Evolutionary conservation across 2,888 invertebrate species (phyloP).

Genomic region (Plebejus anna): DNA sequence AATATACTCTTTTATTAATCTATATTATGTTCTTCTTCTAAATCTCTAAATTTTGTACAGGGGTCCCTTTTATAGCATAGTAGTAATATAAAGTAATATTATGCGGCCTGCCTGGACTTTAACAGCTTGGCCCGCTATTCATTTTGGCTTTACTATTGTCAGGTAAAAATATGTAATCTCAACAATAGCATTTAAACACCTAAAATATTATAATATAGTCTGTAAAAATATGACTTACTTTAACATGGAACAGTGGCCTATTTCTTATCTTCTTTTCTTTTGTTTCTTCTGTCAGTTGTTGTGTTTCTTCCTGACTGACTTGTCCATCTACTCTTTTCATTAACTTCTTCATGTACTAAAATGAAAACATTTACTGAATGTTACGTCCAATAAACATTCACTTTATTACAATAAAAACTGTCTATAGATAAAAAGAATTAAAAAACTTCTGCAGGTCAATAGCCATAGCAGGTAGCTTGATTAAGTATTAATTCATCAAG

Average conservation of each 20-base stretch:
- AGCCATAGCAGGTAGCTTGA: too few species aligned
- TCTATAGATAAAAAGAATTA: neutral
- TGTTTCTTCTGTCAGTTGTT: slow-evolving; percentile 46
- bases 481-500: too few species aligned
- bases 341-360: slow-evolving; percentile 85
- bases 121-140: too few species aligned
- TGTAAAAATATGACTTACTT: slow-evolving; percentile 50
- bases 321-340: slow-evolving; percentile 72
- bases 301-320: slow-evolving; percentile 41
- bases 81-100: too few species aligned
- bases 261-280: slow-evolving; percentile 66
- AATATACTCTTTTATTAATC: too few species aligned
- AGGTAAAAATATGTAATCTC: too few species aligned
- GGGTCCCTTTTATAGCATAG: too few species aligned
- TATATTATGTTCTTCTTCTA: too few species aligned
- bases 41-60: too few species aligned
- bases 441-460: neutral
- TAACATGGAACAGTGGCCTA: slow-evolving; percentile 65
- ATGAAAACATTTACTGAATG: neutral
- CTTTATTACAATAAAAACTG: neutral
- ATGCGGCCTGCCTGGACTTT: too few species aligned
- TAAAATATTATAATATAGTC: neutral
- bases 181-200: neutral
- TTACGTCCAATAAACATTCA: neutral
- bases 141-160: too few species aligned